phyloP scores from a whole-genome alignment of 2,888 invertebrate genomes.

The Sphinx pinastri region DNA sequence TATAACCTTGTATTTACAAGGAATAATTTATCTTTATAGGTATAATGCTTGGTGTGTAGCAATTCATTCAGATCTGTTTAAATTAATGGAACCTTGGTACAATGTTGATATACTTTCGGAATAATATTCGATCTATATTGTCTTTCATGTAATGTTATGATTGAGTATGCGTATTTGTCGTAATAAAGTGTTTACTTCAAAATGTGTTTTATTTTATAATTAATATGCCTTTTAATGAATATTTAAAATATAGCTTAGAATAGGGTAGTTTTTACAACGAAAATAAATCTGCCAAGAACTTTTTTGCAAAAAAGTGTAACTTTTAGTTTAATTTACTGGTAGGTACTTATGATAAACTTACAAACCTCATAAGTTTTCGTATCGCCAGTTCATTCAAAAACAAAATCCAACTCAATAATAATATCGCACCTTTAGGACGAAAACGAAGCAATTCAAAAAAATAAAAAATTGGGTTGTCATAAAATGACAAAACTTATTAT shows the following conservation, averaged over 20 bases:
- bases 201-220: background rate
- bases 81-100: background rate
- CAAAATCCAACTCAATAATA: too few species aligned
- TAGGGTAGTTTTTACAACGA: too few species aligned
- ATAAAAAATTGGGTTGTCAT: too few species aligned
- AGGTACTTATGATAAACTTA: too few species aligned
- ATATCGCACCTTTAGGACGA: too few species aligned
- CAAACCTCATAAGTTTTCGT: too few species aligned
- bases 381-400: too few species aligned
- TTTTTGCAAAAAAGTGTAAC: too few species aligned
- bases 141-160: conserved; percentile 17
- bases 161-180: conserved; percentile 14
- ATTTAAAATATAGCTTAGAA: background rate
- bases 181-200: conserved; percentile 17
- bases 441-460: too few species aligned
- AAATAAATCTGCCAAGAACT: too few species aligned
- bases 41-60: background rate
- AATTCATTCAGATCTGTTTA: background rate
- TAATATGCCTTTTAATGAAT: background rate
- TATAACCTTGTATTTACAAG: background rate
- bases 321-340: too few species aligned
- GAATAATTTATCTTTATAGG: background rate
- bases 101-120: conserved; percentile 1
- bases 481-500: too few species aligned
- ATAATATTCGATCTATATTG: background rate